Conservation (phyloP, 1,140 invertebrate species). For the Calephelis virginiensis region DNA sequence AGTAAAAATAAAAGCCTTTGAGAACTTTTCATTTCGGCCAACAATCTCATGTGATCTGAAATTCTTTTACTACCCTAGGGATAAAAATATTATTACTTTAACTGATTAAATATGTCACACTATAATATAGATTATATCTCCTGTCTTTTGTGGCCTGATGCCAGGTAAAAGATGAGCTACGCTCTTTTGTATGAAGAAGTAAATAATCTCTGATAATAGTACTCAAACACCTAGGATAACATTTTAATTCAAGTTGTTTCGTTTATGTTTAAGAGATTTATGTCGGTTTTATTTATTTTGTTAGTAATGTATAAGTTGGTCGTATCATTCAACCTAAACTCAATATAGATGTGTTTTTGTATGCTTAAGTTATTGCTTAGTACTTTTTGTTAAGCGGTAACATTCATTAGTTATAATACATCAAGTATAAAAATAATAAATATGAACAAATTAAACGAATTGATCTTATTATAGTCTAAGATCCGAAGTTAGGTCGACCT, state of each 20-base stretch:
- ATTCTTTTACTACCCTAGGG: too few relatives aligned
- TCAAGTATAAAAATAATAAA: neutral
- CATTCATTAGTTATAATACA: neutral
- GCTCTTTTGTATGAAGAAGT: too few relatives aligned
- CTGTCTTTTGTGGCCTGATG: too few relatives aligned
- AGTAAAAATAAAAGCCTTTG: too few relatives aligned
- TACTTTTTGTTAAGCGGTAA: neutral
- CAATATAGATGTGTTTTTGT: neutral
- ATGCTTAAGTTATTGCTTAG: neutral
- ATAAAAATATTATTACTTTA: too few relatives aligned
- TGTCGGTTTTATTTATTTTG: constrained; percentile 59
- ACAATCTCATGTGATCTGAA: too few relatives aligned
- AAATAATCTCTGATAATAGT: neutral
- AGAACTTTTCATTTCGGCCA: too few relatives aligned
- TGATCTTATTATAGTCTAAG: too few relatives aligned
- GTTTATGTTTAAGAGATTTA: constrained; percentile 48
- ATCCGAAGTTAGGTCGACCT: too few relatives aligned
- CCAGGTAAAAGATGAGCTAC: too few relatives aligned
- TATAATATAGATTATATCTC: too few relatives aligned
- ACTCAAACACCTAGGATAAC: constrained; percentile 14
- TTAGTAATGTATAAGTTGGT: constrained; percentile 30
- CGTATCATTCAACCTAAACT: neutral
- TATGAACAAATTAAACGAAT: neutral
- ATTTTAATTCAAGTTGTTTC: constrained; percentile 39
- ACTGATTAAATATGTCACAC: too few relatives aligned